These are phyloP conservation scores for Cricetomys ansorgei DNA, from an alignment of 2,113 vertebrate species.

Conservation along the genomic window DNA sequence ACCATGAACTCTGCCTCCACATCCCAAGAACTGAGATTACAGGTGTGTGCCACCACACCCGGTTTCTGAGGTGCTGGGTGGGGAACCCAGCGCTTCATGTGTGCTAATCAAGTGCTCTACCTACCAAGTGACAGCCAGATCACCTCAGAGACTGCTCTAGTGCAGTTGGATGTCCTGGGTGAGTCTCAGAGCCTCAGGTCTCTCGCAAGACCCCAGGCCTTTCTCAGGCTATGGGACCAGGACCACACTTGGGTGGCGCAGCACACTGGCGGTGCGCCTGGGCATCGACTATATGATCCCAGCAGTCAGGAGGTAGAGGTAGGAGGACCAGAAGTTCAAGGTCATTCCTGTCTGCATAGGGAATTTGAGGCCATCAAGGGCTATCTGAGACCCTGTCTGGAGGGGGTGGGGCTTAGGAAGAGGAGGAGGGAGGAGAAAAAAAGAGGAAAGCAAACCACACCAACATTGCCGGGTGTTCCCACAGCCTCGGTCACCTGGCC, in stretches of 20 bases:
- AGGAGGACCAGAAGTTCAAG: neutral
- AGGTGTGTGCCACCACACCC: too few species aligned
- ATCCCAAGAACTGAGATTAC: too few species aligned
- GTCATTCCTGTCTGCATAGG: neutral
- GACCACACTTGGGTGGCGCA: neutral
- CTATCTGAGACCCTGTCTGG: neutral
- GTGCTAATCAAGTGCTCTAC: neutral
- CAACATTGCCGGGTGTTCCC: neutral
- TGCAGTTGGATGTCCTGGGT: accelerated
- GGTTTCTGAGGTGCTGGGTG: neutral
- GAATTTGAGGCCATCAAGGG: neutral
- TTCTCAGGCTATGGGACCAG: neutral
- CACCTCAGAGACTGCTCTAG: neutral
- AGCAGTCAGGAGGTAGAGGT: neutral
- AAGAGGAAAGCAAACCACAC: accelerated
- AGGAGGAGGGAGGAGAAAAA: neutral
- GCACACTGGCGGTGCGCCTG: neutral
- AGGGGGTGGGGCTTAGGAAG: neutral
- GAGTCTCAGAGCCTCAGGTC: neutral
- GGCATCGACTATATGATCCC: neutral
- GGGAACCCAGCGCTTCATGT: neutral
- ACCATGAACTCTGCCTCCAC: neutral
- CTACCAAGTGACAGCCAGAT: neutral
- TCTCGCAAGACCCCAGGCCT: neutral
- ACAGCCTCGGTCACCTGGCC: constrained; percentile 81